Evolutionary conservation across 1,140 invertebrate genomes (phyloP).

Genomic region (Homalodisca vitripennis): DNA sequence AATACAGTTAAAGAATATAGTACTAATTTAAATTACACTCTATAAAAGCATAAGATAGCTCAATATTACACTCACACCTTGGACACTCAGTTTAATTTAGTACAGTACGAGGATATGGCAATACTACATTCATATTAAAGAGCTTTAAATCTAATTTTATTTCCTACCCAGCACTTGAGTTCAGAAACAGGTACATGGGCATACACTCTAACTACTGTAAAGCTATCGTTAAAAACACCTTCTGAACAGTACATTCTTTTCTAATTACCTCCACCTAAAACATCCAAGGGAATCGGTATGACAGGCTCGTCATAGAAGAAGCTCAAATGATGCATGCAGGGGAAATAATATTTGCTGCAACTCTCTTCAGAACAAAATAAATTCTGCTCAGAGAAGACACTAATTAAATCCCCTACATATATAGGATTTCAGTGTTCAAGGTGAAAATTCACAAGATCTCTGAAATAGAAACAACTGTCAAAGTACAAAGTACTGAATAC

Average conservation of each 20-base stretch:
- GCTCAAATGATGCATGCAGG: not conserved
- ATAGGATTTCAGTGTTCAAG: not conserved
- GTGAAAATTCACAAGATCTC: not conserved
- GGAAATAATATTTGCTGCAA: not conserved
- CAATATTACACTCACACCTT: too few species aligned
- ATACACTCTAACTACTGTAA: not conserved
- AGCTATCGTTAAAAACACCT: not conserved
- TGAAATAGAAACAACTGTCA: not conserved
- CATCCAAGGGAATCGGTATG: not conserved
- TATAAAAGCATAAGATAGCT: too few species aligned
- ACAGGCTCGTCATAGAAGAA: constrained; percentile 5
- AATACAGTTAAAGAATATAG: too few species aligned
- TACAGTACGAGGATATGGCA: too few species aligned
- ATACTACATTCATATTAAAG: too few species aligned
- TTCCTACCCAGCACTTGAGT: not conserved
- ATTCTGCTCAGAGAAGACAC: not conserved
- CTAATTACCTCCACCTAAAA: not conserved
- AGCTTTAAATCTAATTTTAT: too few species aligned
- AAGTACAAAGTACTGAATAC: not conserved
- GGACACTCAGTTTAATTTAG: too few species aligned
- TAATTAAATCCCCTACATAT: not conserved
- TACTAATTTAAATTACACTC: too few species aligned
- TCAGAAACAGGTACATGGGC: not conserved
- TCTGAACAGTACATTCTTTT: not conserved
- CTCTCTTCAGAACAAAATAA: not conserved